phyloP scores from a whole-genome alignment of 2,888 invertebrate genomes.

The Pyrrhia umbra region DNA sequence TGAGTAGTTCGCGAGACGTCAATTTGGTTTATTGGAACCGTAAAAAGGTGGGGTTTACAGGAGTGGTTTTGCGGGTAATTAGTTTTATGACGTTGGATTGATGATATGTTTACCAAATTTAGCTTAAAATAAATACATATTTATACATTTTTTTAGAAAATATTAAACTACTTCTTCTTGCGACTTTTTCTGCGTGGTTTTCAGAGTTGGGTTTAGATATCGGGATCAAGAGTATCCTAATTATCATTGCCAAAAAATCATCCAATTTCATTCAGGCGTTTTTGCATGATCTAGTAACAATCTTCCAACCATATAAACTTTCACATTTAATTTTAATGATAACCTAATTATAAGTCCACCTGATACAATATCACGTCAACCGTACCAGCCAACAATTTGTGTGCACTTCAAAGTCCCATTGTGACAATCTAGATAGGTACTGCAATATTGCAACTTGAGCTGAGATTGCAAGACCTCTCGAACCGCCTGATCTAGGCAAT shows the following conservation, averaged over 20 bases:
- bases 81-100: conserved; percentile 11
- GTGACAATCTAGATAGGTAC: conserved; percentile 56
- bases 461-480: conserved; percentile 74
- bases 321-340: not conserved
- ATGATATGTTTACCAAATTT: not conserved
- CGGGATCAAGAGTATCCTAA: too few relatives aligned
- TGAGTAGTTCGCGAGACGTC: conserved; percentile 83
- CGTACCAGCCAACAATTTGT: conserved; percentile 27
- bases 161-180: too few relatives aligned
- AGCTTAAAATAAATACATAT: too few relatives aligned
- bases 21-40: conserved; percentile 81
- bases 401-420: conserved; percentile 56
- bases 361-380: not conserved
- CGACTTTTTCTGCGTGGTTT: too few relatives aligned
- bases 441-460: conserved; percentile 79
- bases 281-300: too few relatives aligned
- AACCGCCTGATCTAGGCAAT: conserved; percentile 80
- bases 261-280: too few relatives aligned
- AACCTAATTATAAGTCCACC: not conserved
- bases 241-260: too few relatives aligned
- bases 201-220: too few relatives aligned
- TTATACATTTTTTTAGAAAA: too few relatives aligned
- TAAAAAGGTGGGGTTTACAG: conserved; percentile 45
- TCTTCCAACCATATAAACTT: not conserved
- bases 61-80: conserved; percentile 44